Evolutionary conservation across 1,140 invertebrate genomes (phyloP).

Genomic region (Platyscapa corneri): DNA sequence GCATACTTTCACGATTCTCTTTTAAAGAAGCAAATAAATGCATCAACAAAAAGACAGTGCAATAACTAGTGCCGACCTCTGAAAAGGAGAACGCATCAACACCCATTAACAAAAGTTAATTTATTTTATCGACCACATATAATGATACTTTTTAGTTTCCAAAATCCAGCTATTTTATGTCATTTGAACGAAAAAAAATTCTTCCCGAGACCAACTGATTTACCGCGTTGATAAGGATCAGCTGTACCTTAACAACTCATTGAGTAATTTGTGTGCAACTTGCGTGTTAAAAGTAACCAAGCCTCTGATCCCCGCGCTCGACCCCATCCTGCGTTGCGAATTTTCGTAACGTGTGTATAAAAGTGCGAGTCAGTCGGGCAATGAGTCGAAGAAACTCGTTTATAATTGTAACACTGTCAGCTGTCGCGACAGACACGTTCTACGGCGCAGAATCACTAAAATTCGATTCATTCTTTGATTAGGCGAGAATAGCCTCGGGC

Average conservation of each 20-base stretch:
- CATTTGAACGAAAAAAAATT: background rate
- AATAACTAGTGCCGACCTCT: background rate
- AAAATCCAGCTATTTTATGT: background rate
- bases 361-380: background rate
- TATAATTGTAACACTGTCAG: background rate
- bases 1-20: background rate
- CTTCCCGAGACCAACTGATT: constrained; percentile 2
- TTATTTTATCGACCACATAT: background rate
- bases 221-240: background rate
- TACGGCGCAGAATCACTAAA: background rate
- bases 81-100: background rate
- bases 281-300: constrained; percentile 4
- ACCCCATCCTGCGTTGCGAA: background rate
- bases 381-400: constrained; percentile 3
- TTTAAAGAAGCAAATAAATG: background rate
- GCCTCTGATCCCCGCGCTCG: constrained; percentile 1
- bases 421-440: background rate
- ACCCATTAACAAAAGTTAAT: background rate
- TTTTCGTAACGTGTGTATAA: constrained; percentile 8
- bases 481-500: background rate
- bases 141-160: background rate
- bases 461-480: background rate
- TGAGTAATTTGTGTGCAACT: constrained; percentile 3
- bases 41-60: background rate
- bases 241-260: background rate